phyloP scores from a whole-genome alignment of 1,140 invertebrate genomes.

The Lasioglossum albipes region DNA sequence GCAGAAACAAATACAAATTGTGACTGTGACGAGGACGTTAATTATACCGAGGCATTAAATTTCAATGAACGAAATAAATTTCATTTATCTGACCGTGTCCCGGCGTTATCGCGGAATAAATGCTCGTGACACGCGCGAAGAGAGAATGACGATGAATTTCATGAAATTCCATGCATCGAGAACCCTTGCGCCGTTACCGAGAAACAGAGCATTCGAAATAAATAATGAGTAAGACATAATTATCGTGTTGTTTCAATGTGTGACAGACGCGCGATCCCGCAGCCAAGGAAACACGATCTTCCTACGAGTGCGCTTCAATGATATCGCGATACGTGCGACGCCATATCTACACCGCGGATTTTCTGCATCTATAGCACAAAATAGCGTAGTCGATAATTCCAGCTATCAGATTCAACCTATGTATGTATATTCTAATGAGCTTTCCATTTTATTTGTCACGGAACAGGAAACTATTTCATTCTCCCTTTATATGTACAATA shows the following conservation, averaged over 20 bases:
- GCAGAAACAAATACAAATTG: neutral
- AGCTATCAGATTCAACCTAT: too few relatives aligned
- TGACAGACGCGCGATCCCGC: neutral
- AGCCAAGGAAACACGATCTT: too few relatives aligned
- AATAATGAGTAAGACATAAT: neutral
- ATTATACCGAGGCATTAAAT: neutral
- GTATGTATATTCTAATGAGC: too few relatives aligned
- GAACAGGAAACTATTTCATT: too few relatives aligned
- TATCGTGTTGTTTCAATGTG: neutral
- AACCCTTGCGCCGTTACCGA: neutral
- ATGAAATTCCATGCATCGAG: neutral
- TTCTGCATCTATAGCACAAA: too few relatives aligned
- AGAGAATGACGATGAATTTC: neutral
- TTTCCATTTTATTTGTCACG: too few relatives aligned
- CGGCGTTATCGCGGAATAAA: neutral
- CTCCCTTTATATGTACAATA: too few relatives aligned
- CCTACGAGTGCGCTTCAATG: too few relatives aligned
- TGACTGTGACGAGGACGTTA: neutral
- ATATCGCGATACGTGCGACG: too few relatives aligned
- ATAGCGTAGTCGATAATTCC: too few relatives aligned
- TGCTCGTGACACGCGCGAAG: neutral
- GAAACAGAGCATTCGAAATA: neutral
- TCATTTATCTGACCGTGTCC: neutral
- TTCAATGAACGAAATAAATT: conserved; percentile 8
- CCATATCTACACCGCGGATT: too few relatives aligned